Base-by-base conservation (phyloP, 2,113 vertebrate species). In the Halichoeres trimaculatus region DNA sequence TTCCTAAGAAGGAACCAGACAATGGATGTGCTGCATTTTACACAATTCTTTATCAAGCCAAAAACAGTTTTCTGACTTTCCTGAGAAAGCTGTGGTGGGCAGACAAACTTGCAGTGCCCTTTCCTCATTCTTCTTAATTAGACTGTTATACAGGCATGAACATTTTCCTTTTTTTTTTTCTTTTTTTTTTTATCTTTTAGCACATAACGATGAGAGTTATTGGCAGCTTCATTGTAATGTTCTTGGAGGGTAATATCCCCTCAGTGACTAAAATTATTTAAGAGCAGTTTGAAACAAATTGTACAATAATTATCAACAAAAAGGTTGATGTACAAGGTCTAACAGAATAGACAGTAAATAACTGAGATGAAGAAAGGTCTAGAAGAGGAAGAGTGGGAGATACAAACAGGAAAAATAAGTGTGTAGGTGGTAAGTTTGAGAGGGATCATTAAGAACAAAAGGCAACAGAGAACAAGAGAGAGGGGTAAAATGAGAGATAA, bases 351-450 rank as follows among this genome's bases (percentile, higher is more conserved):
- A 70, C 22, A 45, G 58, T 12, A 26, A 58, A 55, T 20, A 43
- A 65, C 12, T 30, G 38, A 64, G 34, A 12, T 45, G 14, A 74
- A 59, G 10, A 72, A 54, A 60, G 36, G 24, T 13, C 7, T 16
- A 10, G 22, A 78, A 4, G 43, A 70, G 54, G 72, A 22, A 50
- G 16, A 62, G 41, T 1, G 19, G 34, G 23, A 58, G 14, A 41
- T 1, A 40, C 54, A 65, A 35, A 45, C 50, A 74, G 35, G 22
- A 56, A 54, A 58, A 78, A 72, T 52, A 70, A 54, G 67, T 61
- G 45, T 0, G 70, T 58, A 45, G 47, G 26, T 73, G 48, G 59
- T 52, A 83, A 45, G 84, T 84, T 53, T 70, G 55, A 85, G 58
- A 40, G 52, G 70, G 70, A 85, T 70, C 22, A 61, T 48, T 30